A percentile compares a stretch with the other conserved stretches of the same genome.
These are phyloP conservation scores for Eupeodes luniger DNA, from an alignment of 2,888 invertebrate species.

Conservation along the genomic window DNA sequence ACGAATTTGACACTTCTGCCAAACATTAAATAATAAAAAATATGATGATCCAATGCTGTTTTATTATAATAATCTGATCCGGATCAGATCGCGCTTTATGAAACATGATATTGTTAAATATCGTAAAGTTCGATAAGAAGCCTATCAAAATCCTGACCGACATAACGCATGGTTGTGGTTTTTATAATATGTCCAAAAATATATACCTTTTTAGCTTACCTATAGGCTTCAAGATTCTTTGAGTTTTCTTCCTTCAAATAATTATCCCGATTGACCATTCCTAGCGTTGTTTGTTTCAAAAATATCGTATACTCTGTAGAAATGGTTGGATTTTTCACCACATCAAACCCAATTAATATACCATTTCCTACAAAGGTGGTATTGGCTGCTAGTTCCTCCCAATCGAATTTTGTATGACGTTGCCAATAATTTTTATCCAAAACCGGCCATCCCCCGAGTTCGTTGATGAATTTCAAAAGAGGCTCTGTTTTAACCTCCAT, in stretches of 20 bases:
- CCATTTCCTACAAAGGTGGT: constrained; percentile 29
- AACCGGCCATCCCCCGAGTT: constrained; percentile 70
- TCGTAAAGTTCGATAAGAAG: too few species aligned
- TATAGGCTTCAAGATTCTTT: constrained; percentile 58
- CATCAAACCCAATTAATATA: constrained; percentile 42
- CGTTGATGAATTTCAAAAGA: constrained; percentile 58
- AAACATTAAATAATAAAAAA: too few species aligned
- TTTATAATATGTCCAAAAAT: too few species aligned
- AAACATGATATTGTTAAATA: too few species aligned
- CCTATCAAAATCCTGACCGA: too few species aligned
- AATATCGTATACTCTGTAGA: constrained; percentile 45
- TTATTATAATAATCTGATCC: too few species aligned
- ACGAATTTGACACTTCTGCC: too few species aligned
- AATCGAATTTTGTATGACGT: constrained; percentile 49
- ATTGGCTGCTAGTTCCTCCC: constrained; percentile 51
- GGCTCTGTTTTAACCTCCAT: constrained; percentile 19
- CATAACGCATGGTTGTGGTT: too few species aligned
- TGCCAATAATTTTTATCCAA: constrained; percentile 57
- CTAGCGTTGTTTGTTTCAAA: constrained; percentile 50
- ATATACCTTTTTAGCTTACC: constrained; percentile 25
- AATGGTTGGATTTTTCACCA: constrained; percentile 43
- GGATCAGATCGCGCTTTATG: too few species aligned
- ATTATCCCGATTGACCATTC: constrained; percentile 64
- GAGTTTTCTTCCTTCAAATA: constrained; percentile 60
- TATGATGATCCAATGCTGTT: too few species aligned